Base-by-base conservation (phyloP, 2,888 invertebrate species). In the Agrilus cyanescens region DNA sequence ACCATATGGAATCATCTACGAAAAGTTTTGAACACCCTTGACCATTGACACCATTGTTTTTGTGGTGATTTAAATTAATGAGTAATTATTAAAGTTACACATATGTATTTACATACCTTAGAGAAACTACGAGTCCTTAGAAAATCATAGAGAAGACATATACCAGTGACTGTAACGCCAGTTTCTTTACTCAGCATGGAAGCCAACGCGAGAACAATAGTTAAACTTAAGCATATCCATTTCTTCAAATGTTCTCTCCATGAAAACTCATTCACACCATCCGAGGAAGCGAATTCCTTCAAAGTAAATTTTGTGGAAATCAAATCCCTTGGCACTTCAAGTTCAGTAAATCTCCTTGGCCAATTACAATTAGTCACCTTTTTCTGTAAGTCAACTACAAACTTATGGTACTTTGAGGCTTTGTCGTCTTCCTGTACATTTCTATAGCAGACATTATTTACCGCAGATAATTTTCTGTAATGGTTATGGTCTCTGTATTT, bases 171-270 rank as follows among this genome's bases (percentile, higher is more conserved):
- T 52, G 91, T 91, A 59, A 95, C 80, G 41, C 94, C 95, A 40
- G 93, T 93, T 70, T 96, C 96, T 71, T 95, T 96, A 71, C 90
- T 89, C 54, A 96, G 74, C 70, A 94, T 85, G 50, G 90, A 88
- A 36, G 85, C 82, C 35, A 81, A 71, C 31, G 89, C 82, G 50
- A 84, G 63, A 31, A 70, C 58, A 48, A 68, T 61, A 67, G 62
- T 78, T 52, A 53, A 80, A 41, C 72, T 69, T 56, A 87, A 68
- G 53, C 77, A 81, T 52, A 75, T 50, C 74, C 75, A 75, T 54
- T 71, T 68, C 47, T 69, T 25, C 25, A 25, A 25, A 25, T 25
- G 8, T 2, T 25, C 25, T 25, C 8, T 25, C 25, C 60, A 63
- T 46, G 60, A 63, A 43, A 48, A 45, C 36, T 44, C 48, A n/a